These are phyloP conservation scores for Belonocnema kinseyi DNA, from an alignment of 1,140 invertebrate species.

Conservation along the genomic window DNA sequence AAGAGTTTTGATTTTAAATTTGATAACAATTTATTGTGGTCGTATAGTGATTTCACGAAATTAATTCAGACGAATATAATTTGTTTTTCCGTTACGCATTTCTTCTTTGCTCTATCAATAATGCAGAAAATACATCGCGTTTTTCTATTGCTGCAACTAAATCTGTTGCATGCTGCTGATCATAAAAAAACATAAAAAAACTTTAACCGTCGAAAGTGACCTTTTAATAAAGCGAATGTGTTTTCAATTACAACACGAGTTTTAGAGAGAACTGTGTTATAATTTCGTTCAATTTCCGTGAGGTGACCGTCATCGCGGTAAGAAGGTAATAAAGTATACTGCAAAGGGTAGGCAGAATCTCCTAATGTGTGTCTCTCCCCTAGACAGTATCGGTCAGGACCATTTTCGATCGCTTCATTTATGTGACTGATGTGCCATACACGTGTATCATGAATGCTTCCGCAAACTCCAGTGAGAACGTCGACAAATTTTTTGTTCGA, in stretches of 20 bases:
- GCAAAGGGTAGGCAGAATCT: constrained; percentile 63
- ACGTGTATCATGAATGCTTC: neutral
- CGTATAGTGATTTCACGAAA: no score
- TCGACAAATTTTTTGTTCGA: constrained; percentile 49
- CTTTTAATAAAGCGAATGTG: constrained; percentile 61
- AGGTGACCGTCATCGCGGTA: constrained; percentile 62
- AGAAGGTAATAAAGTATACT: constrained; percentile 56
- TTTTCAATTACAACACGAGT: constrained; percentile 61
- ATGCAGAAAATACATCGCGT: neutral
- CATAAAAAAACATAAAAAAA: constrained; percentile 42
- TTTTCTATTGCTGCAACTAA: neutral
- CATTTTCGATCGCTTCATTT: neutral
- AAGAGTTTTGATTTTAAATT: no score
- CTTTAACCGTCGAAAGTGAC: constrained; percentile 59
- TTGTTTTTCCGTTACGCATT: neutral
- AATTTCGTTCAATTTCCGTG: constrained; percentile 49
- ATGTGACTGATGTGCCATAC: neutral
- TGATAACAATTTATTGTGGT: no score
- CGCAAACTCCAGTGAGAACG: constrained; percentile 6
- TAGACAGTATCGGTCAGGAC: neutral
- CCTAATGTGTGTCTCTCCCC: constrained; percentile 43
- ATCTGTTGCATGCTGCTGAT: neutral
- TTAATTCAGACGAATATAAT: no score
- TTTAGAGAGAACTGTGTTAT: constrained; percentile 53
- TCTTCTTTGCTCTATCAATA: neutral